Conservation (phyloP, 2,888 invertebrate genomes). For the Meiosimyza decipiens region DNA sequence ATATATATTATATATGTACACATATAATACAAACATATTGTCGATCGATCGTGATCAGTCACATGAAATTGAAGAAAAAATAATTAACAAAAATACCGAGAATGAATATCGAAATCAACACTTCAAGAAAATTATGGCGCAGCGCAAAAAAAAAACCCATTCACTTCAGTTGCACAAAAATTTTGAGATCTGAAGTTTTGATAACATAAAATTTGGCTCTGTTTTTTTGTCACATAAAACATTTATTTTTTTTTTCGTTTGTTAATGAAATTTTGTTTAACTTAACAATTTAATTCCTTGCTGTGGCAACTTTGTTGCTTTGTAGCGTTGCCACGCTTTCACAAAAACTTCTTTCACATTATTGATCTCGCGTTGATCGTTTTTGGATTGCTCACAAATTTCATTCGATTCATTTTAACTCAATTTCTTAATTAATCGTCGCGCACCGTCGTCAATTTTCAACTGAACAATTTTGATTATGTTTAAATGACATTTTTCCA, state of each 20-base stretch:
- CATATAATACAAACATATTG: constrained; percentile 4
- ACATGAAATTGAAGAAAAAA: background rate
- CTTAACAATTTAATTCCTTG: background rate
- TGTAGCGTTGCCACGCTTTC: background rate
- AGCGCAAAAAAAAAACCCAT: background rate
- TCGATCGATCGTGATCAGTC: constrained; percentile 33
- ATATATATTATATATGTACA: constrained; percentile 6
- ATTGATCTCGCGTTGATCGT: background rate
- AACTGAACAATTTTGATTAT: constrained; percentile 48
- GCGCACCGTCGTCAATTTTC: constrained; percentile 41
- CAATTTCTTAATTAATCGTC: constrained; percentile 27
- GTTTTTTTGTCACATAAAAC: background rate
- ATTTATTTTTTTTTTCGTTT: background rate
- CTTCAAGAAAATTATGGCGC: constrained; percentile 32
- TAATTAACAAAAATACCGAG: background rate
- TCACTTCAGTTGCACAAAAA: constrained; percentile 13
- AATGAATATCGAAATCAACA: background rate
- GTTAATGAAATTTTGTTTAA: background rate
- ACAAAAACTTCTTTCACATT: too few species aligned
- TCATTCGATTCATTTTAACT: background rate
- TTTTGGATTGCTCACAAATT: background rate
- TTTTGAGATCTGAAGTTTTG: background rate
- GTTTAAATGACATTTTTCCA: constrained; percentile 47
- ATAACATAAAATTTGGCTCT: constrained; percentile 14
- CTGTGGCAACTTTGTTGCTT: background rate